Conservation (phyloP, 2,797 vertebrate genomes). For the Geotrypetes seraphini region DNA sequence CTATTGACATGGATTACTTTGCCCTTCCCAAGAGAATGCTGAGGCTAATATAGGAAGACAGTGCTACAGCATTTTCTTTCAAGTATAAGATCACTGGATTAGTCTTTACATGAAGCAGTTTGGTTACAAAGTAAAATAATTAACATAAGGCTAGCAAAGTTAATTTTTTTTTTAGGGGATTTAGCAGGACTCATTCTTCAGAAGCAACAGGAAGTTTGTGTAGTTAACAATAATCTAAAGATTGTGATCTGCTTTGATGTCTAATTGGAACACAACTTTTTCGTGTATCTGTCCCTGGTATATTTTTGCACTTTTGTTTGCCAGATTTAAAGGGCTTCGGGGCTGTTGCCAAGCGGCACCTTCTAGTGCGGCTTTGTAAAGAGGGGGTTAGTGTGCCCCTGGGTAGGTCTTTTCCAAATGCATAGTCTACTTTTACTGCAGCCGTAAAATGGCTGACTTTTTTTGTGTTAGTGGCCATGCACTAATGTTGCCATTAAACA, state of each 20-base stretch:
- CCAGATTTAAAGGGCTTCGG: too few species aligned
- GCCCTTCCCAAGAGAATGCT: constrained; percentile 23
- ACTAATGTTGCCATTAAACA: too few species aligned
- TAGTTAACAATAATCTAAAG: constrained; percentile 43
- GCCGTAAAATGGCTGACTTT: too few species aligned
- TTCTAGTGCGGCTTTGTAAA: too few species aligned
- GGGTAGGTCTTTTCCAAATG: too few species aligned
- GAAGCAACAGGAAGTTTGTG: constrained; percentile 26
- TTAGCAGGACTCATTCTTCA: constrained; percentile 37
- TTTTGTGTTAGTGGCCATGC: too few species aligned
- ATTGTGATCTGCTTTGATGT: constrained; percentile 35
- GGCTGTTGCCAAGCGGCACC: too few species aligned
- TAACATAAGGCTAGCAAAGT: constrained; percentile 36
- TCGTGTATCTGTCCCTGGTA: constrained; percentile 9
- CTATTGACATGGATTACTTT: constrained; percentile 35
- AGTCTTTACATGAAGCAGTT: constrained; percentile 48
- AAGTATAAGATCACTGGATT: constrained; percentile 42
- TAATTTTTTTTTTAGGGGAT: constrained; percentile 44
- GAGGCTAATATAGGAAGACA: constrained; percentile 38
- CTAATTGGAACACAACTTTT: constrained; percentile 37
- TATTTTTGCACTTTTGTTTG: too few species aligned
- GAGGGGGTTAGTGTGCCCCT: too few species aligned
- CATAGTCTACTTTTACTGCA: too few species aligned
- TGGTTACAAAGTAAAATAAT: constrained; percentile 31
- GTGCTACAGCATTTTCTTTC: constrained; percentile 40